Conservation (phyloP, 2,113 vertebrate genomes). For the Rafetus swinhoei region DNA sequence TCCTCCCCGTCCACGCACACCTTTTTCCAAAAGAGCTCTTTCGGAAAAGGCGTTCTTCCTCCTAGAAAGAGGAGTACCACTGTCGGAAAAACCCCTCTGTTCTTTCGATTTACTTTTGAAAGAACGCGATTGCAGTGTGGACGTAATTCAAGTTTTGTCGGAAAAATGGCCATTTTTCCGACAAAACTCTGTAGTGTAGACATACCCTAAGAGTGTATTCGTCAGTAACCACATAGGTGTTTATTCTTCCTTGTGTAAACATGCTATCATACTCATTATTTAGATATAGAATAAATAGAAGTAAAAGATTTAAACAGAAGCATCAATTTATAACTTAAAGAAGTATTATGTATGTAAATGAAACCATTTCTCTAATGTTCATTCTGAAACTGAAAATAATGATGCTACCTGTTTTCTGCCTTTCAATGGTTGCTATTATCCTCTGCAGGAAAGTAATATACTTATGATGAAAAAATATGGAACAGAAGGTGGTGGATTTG, state of each 20-base stretch:
- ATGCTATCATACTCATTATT: not conserved
- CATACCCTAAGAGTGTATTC: not conserved
- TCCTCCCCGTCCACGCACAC: too few species aligned
- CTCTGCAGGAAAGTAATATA: constrained; percentile 56
- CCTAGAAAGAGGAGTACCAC: too few species aligned
- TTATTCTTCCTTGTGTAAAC: not conserved
- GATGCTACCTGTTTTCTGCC: constrained; percentile 49
- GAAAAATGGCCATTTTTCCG: too few species aligned
- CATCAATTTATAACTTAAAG: not conserved
- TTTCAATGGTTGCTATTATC: constrained; percentile 41
- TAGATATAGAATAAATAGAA: constrained; percentile 6
- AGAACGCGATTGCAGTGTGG: too few species aligned
- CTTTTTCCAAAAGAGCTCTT: too few species aligned
- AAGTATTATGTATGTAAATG: constrained; percentile 9
- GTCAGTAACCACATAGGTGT: not conserved
- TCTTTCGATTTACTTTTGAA: too few species aligned
- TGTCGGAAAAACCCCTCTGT: too few species aligned
- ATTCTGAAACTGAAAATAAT: constrained; percentile 56
- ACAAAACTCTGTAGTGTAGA: too few species aligned
- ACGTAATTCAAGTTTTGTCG: too few species aligned
- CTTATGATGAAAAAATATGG: constrained; percentile 22
- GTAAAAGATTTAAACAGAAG: not conserved
- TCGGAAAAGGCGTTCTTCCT: too few species aligned
- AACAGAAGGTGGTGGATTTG: not conserved
- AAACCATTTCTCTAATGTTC: constrained; percentile 11